Base-by-base conservation (phyloP, 2,113 vertebrate species). In the Cephalopholis sonnerati region DNA sequence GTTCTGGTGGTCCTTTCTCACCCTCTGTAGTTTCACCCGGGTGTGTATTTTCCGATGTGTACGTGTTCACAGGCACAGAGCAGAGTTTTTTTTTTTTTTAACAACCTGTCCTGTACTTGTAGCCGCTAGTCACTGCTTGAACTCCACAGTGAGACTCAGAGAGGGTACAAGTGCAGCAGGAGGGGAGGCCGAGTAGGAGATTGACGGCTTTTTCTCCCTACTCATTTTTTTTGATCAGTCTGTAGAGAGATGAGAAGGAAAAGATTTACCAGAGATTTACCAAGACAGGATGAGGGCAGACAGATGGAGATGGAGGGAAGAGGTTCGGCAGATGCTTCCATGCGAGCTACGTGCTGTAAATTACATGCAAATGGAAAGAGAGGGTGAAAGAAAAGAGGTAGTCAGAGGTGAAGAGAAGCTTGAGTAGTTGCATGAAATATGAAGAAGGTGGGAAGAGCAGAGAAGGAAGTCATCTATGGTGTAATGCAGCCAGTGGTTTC, bases 321-420 rank as follows among this genome's bases (percentile, higher is more conserved):
- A 70, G 46, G 39, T 55, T 77, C 53, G 18, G 50, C 25, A 24
- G 74, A 79, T 74, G 51, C 65, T 69, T 61, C 72, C 20, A 18
- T 51, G 22, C n/a, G 4, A 70, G n/a, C 5, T 29, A 16, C 63
- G 46, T n/a, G 41, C 24, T 64, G 46, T 79, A 58, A 83, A 87
- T 76, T 63, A n/a, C 15, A 78, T 84, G 80, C 17, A 71, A 64
- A 88, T 77, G 3, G 73, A 64, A 80, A 27, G n/a, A 59, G n/a
- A 18, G 44, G 51, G 64, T 50, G 51, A 53, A 46, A 29, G 27
- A 71, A 17, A 7, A 25, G 15, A 71, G 10, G 29, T 4, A 53
- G 62, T 79, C 11, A 17, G 79, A 68, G 51, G 15, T 48, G n/a
- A 48, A 57, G 24, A 55, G 51, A 57, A 24, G 55, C 53, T 41